Conservation (phyloP, 2,113 vertebrate genomes). For the Peucedramus taeniatus region DNA sequence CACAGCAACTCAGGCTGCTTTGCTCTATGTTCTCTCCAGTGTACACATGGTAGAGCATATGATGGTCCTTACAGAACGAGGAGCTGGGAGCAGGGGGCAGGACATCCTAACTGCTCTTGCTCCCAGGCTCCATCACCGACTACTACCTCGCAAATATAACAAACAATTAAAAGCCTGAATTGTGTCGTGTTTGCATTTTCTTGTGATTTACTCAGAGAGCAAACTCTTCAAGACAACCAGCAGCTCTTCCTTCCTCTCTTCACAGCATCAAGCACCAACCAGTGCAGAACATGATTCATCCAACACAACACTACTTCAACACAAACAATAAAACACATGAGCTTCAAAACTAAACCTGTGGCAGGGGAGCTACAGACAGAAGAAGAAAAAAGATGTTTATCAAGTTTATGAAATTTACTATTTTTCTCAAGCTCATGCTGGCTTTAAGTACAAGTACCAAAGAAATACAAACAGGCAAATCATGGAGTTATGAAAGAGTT, state of each 20-base stretch:
- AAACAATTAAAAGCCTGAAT: neutral
- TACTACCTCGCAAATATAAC: neutral
- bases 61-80: neutral
- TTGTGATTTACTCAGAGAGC: neutral
- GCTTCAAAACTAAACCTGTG: neutral
- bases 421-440: neutral
- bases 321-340: neutral
- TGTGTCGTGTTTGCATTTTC: neutral
- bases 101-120: neutral
- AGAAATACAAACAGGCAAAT: neutral
- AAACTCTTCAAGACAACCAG: neutral
- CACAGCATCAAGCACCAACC: neutral
- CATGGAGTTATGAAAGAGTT: neutral
- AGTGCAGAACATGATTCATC: neutral
- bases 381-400: neutral
- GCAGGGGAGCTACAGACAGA: neutral
- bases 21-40: neutral
- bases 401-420: neutral
- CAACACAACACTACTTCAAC: neutral
- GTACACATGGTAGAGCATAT: accelerated
- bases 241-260: neutral
- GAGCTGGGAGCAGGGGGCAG: neutral
- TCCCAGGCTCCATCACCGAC: neutral
- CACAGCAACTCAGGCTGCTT: neutral
- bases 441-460: neutral